These are phyloP conservation scores for Cuniculus paca DNA, from an alignment of 2,797 vertebrate species.

Conservation along the genomic window DNA sequence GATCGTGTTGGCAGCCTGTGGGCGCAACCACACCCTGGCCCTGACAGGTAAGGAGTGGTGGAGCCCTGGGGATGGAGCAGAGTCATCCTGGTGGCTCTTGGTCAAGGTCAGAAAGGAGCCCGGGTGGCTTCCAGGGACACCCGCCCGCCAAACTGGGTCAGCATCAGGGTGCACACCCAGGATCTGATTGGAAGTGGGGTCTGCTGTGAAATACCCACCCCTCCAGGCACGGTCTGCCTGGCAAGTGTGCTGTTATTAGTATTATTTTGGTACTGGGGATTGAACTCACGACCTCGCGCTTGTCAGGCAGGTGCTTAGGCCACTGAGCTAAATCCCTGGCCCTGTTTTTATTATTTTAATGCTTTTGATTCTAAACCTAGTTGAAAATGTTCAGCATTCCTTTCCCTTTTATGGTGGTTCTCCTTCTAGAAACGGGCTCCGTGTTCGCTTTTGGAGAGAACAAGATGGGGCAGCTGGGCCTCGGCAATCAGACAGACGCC, in stretches of 20 bases:
- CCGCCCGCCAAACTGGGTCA: not conserved
- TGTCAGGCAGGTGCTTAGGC: too few relatives aligned
- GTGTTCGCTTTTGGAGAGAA: conserved; percentile 97
- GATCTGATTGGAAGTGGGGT: not conserved
- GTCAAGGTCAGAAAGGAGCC: not conserved
- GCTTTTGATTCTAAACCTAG: not conserved
- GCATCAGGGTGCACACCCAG: not conserved
- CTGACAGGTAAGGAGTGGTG: conserved; percentile 91
- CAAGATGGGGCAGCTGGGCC: conserved; percentile 97
- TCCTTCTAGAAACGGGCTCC: conserved; percentile 91
- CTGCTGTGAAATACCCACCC: accelerated
- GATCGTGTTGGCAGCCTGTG: conserved; percentile 95
- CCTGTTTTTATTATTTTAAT: not conserved
- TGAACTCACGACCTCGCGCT: too few relatives aligned
- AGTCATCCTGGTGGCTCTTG: accelerated
- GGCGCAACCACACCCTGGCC: conserved; percentile 96
- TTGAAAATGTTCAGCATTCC: not conserved
- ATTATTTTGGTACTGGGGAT: too few relatives aligned
- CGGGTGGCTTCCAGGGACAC: not conserved
- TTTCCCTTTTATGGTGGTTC: not conserved
- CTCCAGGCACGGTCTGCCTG: not conserved
- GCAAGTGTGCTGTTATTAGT: not conserved
- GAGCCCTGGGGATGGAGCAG: not conserved
- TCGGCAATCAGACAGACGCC: conserved; percentile 97
- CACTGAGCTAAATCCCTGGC: too few relatives aligned